Percentiles rank a stretch among this genome's conserved stretches.
Evolutionary conservation across 2,797 vertebrate genomes (phyloP).

Genomic region (Hippoglossus hippoglossus): DNA sequence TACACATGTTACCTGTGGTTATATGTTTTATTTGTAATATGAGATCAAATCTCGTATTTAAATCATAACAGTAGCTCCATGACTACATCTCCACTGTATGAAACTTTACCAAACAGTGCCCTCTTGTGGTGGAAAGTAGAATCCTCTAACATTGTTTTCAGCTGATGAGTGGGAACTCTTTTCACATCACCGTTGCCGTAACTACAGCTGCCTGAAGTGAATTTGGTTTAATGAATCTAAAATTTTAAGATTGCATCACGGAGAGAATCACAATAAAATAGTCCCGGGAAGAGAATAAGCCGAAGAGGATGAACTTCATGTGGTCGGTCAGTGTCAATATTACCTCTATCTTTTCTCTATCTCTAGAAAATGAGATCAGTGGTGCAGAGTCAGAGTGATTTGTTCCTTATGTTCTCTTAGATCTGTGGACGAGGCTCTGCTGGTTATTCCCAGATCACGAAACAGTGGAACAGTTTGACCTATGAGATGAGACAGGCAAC

Average conservation of each 20-base stretch:
- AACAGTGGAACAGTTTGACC: too few species aligned
- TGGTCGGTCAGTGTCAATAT: background rate
- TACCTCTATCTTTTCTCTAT: too few species aligned
- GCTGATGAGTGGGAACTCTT: background rate
- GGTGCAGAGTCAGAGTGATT: too few species aligned
- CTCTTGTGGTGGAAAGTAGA: constrained; percentile 49
- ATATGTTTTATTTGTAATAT: too few species aligned
- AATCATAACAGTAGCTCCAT: background rate
- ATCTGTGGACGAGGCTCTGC: too few species aligned
- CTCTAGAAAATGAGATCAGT: too few species aligned
- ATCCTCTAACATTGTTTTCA: background rate
- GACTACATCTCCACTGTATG: background rate
- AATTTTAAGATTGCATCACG: background rate
- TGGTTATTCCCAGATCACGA: too few species aligned
- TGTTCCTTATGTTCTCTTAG: too few species aligned
- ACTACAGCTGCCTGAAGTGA: background rate
- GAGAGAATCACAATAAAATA: background rate
- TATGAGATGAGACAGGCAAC: too few species aligned
- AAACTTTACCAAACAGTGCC: constrained; percentile 6
- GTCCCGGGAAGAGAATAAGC: background rate
- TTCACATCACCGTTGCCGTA: too few species aligned
- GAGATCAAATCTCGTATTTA: background rate
- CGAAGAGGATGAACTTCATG: background rate
- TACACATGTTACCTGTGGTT: background rate
- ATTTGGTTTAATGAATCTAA: constrained; percentile 4